A percentile compares a stretch with the other conserved stretches of the same genome.
phyloP scores from a whole-genome alignment of 2,113 vertebrate genomes.

The Sphyrna mokarran region DNA sequence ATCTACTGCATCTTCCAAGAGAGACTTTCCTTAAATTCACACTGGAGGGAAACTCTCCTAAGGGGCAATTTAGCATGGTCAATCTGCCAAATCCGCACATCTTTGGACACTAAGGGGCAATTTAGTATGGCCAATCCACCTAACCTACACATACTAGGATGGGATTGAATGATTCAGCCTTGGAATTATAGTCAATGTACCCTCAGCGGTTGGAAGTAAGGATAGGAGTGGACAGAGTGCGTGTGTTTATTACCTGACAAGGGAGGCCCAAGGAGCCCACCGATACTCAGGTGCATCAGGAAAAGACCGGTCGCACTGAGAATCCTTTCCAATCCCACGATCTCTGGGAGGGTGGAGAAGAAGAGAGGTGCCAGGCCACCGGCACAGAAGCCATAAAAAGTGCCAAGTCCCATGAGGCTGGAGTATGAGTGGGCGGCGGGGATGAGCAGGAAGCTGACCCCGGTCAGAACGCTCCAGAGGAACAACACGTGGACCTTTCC shows the following conservation, averaged over 20 bases:
- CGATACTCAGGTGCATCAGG: constrained; percentile 64
- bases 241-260: constrained; percentile 56
- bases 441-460: constrained; percentile 51
- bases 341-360: constrained; percentile 60
- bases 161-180: not conserved
- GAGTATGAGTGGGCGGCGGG: constrained; percentile 47
- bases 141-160: no score
- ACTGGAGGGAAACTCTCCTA: no score
- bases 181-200: not conserved
- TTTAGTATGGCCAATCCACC: no score
- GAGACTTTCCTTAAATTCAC: no score
- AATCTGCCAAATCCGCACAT: no score
- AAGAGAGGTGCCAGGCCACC: constrained; percentile 56
- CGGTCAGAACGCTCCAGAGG: constrained; percentile 50
- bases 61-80: no score
- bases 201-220: not conserved
- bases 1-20: no score
- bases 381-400: constrained; percentile 53
- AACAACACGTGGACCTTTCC: constrained; percentile 54
- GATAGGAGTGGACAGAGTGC: not conserved
- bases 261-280: constrained; percentile 62
- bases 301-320: constrained; percentile 63
- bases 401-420: constrained; percentile 53
- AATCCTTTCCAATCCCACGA: constrained; percentile 55
- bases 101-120: no score